Conservation (phyloP, 2,113 vertebrate species). For the Lanius collurio region DNA sequence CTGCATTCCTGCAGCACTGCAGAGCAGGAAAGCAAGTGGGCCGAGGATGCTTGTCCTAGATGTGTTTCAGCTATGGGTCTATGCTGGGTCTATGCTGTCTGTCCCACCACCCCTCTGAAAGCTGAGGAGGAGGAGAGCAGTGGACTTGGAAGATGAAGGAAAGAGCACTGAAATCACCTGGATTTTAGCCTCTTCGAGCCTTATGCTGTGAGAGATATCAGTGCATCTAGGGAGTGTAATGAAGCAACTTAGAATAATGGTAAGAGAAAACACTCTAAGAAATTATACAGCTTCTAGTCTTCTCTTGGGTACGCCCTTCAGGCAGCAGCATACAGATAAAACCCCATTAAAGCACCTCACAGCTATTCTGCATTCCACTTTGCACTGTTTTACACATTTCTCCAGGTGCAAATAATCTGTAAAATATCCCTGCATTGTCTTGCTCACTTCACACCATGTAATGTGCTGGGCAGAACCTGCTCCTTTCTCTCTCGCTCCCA, state of each 20-base stretch:
- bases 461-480: not conserved
- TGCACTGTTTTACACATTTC: not conserved
- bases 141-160: not conserved
- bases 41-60: not conserved
- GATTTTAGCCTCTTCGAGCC: not conserved
- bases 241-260: not conserved
- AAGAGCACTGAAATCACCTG: not conserved
- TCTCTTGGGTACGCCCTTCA: not conserved
- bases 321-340: not conserved
- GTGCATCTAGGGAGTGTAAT: not conserved
- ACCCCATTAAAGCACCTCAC: not conserved
- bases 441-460: not conserved
- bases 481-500: not conserved
- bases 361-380: not conserved
- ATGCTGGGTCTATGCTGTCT: not conserved
- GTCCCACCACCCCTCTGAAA: not conserved
- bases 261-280: not conserved
- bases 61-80: not conserved
- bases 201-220: not conserved
- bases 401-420: slow-evolving; percentile 1
- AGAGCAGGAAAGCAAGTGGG: not conserved
- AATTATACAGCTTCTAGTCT: not conserved
- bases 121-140: not conserved
- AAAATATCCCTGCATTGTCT: not conserved
- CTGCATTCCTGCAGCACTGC: not conserved